Percentiles rank a stretch among this genome's conserved stretches.
Evolutionary conservation across 1,140 invertebrate species (phyloP).

Genomic region (silkworm (Bombyx mori)): DNA sequence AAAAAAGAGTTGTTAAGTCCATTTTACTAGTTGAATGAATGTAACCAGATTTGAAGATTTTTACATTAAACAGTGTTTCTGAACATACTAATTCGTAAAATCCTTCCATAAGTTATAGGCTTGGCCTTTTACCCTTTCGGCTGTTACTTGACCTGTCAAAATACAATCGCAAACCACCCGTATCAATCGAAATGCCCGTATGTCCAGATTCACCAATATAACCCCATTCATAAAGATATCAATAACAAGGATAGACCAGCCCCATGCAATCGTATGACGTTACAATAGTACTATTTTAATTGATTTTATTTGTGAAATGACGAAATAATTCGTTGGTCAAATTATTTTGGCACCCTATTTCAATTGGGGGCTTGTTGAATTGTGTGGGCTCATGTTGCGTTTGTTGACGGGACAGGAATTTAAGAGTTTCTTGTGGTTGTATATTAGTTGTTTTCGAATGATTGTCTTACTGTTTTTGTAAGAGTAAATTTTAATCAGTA

Average conservation of each 20-base stretch:
- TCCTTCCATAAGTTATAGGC: too few relatives aligned
- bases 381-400: too few relatives aligned
- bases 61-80: too few relatives aligned
- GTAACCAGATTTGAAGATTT: too few relatives aligned
- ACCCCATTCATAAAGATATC: constrained; percentile 65
- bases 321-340: constrained; percentile 48
- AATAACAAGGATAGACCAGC: constrained; percentile 51
- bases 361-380: not conserved
- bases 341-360: constrained; percentile 17
- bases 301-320: constrained; percentile 55
- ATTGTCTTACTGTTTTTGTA: too few relatives aligned
- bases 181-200: constrained; percentile 59
- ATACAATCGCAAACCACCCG: constrained; percentile 37
- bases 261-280: constrained; percentile 36
- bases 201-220: constrained; percentile 51
- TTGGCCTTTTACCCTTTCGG: constrained; percentile 26
- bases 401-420: too few relatives aligned
- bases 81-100: too few relatives aligned
- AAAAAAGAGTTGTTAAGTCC: too few relatives aligned
- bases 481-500: too few relatives aligned
- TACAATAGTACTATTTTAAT: constrained; percentile 50
- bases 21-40: too few relatives aligned
- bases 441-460: too few relatives aligned
- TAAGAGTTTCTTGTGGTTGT: too few relatives aligned
- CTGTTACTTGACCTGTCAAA: constrained; percentile 39